Base-by-base conservation (phyloP, 2,888 invertebrate genomes). In the Diachrysia chrysitis region DNA sequence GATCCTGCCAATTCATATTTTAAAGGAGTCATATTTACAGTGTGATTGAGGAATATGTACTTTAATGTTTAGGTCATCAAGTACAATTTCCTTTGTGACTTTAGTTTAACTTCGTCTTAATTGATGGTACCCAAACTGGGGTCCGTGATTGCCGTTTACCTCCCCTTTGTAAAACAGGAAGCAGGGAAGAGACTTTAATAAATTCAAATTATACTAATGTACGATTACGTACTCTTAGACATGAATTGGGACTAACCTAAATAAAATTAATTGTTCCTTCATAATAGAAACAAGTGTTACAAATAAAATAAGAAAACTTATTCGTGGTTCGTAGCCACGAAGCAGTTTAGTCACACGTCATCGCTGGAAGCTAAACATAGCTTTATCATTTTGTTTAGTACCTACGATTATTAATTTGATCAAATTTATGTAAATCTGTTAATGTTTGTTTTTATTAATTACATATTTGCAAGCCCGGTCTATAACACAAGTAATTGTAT, bases 121-220 rank as follows among this genome's bases (percentile, higher is more conserved):
- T 55, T 32, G 4, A 29, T 57, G 17, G 37, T 66, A 48, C 51
- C 58, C 5, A 67, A 58, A 46, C 58, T 56, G 63, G 72, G 79
- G 71, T 48, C 60, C 61, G 54, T 54, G 71, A 76, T 73, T 78
- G 64, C 60, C 23, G 55, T 66, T 60, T 61, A 64, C 53, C 66
- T 71, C 78, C 64, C 59, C 60, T 74, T 64, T 74, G 54, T 58
- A 29, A 42, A 55, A 63, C 16, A 60, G 75, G 71, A 78, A 66
- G 66, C 48, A 25, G 58, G 63, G 68, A 64, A 61, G 64, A 55
- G 25, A 37, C 29, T 32, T 57, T 2, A 57, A 64, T 51, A 21
- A 51, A 19, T 21, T 51, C 12, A 51, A 12, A 51, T 51, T 51
- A 51, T 17, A 19, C 19, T 10, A 48, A 19, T 2, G 7, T 48